Base-by-base conservation (phyloP, 2,888 invertebrate species). In the Zaprionus obscuricornis region DNA sequence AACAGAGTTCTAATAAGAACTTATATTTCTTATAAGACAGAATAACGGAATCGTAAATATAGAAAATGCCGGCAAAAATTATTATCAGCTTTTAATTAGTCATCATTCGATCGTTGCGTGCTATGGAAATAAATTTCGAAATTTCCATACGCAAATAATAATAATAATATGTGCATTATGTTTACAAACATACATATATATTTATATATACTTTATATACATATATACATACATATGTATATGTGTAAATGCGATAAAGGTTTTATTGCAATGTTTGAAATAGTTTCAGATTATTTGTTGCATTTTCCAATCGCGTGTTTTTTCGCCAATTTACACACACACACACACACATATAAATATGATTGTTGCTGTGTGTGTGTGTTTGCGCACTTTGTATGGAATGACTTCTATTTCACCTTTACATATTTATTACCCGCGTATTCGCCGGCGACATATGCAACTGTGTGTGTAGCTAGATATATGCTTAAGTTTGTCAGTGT, bases 381-480 rank as follows among this genome's bases (percentile, higher is more conserved):
- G 20, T 26, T 14, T 62, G 50, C 54, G 66, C 45, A 29, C 31
- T 57, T 34, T 34, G 59, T 20, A 66, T 72, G 74, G 73, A 71
- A 85, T 81, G 81, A 81, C 81, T 81, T 81, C 63, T 81, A 81
- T 81, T 81, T 81, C 82, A 81, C 81, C 81, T 81, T 81, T 81
- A 85, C 78, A 85, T 54, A 75, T 62, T 71, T 62, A 43, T 54
- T 60, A 50, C 65, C 63, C 57, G 58, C 62, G 47, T 36, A 24
- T 29, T 37, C 33, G 29, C 49, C 62, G 57, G 57, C 42, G 46
- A 40, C 58, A 59, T 54, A 46, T 31, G 24, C 8, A 6, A 7
- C 11, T 13, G 47, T 42, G 46, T 60, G 43, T 16, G 51, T 43
- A 24, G 20, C 11, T 11, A 2, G 36, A 31, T 40, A 46, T 18